phyloP scores from a whole-genome alignment of 64 coral and sea anemone species.

The Orbicella faveolata region DNA sequence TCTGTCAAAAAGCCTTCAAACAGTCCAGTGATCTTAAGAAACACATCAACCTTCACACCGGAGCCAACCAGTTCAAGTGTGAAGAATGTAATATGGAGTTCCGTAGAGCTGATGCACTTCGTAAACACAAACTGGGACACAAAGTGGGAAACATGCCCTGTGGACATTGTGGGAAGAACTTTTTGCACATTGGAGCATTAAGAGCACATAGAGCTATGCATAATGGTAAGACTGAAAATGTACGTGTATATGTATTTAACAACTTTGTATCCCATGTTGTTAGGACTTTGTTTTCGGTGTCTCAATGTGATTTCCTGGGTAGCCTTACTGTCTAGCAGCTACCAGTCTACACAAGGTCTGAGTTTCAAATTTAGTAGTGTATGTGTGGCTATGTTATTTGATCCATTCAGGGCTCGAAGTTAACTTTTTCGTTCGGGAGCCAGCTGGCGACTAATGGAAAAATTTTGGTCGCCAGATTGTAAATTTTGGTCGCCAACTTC shows the following conservation, averaged over 20 bases:
- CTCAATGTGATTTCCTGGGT: background rate
- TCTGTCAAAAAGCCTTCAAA: slow-evolving; percentile 89
- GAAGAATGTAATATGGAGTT: slow-evolving; percentile 92
- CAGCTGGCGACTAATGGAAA: too few relatives aligned
- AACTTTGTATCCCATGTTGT: background rate
- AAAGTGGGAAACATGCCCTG: slow-evolving; percentile 63
- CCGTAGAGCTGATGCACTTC: slow-evolving; percentile 79
- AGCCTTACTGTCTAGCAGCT: too few relatives aligned
- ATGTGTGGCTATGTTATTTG: too few relatives aligned
- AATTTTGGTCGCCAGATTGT: too few relatives aligned
- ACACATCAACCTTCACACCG: slow-evolving; percentile 94
- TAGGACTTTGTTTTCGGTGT: background rate
- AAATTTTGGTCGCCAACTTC: too few relatives aligned
- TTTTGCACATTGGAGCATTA: slow-evolving; percentile 76
- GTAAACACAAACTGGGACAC: slow-evolving; percentile 86
- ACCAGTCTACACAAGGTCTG: too few relatives aligned
- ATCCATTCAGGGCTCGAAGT: too few relatives aligned
- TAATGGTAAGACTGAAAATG: slow-evolving; percentile 39
- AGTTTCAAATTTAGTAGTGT: too few relatives aligned
- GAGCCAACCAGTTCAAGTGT: slow-evolving; percentile 91
- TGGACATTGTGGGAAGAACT: slow-evolving; percentile 75
- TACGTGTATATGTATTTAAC: background rate
- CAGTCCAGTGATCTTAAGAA: slow-evolving; percentile 94
- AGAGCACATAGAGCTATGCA: slow-evolving; percentile 73
- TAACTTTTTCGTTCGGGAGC: too few relatives aligned